These are phyloP conservation scores for Drosophila kanapiae DNA, from an alignment of 1,140 invertebrate species.

Conservation along the genomic window DNA sequence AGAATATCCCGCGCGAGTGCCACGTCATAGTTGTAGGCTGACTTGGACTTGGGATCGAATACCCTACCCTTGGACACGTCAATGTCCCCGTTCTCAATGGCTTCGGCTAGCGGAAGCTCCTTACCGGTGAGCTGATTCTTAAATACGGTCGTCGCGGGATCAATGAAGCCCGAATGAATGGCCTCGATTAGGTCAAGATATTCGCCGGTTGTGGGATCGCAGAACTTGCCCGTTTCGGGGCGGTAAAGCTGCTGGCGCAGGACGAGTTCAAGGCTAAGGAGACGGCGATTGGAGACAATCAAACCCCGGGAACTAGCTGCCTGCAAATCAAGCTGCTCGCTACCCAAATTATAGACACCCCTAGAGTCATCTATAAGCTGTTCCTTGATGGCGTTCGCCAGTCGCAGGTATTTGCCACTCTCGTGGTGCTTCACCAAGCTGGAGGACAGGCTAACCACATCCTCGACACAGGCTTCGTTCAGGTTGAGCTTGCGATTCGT, in stretches of 20 bases:
- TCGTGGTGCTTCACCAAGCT: slow-evolving; percentile 92
- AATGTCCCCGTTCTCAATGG: slow-evolving; percentile 93
- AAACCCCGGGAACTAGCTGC: slow-evolving; percentile 90
- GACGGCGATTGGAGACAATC: slow-evolving; percentile 90
- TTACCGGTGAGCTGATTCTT: slow-evolving; percentile 91
- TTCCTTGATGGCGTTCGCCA: slow-evolving; percentile 91
- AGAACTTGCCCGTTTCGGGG: slow-evolving; percentile 91
- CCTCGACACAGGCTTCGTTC: slow-evolving; percentile 91
- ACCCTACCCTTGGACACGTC: slow-evolving; percentile 91
- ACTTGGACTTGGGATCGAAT: slow-evolving; percentile 91
- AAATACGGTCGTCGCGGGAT: slow-evolving; percentile 91
- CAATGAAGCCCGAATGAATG: slow-evolving; percentile 90
- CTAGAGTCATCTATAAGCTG: slow-evolving; percentile 91
- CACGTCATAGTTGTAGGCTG: slow-evolving; percentile 90
- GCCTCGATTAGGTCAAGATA: slow-evolving; percentile 90
- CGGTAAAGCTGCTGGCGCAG: slow-evolving; percentile 91
- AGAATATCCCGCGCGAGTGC: slow-evolving; percentile 91
- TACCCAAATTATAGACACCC: slow-evolving; percentile 89
- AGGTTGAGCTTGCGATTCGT: slow-evolving; percentile 92
- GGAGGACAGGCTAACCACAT: slow-evolving; percentile 92
- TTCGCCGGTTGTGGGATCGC: slow-evolving; percentile 90
- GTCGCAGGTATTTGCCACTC: slow-evolving; percentile 89
- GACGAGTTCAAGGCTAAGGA: slow-evolving; percentile 91
- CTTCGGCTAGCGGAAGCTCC: slow-evolving; percentile 90
- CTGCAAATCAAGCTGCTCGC: slow-evolving; percentile 88